phyloP scores from a whole-genome alignment of 1,140 invertebrate species.

The Drosophila serrata region DNA sequence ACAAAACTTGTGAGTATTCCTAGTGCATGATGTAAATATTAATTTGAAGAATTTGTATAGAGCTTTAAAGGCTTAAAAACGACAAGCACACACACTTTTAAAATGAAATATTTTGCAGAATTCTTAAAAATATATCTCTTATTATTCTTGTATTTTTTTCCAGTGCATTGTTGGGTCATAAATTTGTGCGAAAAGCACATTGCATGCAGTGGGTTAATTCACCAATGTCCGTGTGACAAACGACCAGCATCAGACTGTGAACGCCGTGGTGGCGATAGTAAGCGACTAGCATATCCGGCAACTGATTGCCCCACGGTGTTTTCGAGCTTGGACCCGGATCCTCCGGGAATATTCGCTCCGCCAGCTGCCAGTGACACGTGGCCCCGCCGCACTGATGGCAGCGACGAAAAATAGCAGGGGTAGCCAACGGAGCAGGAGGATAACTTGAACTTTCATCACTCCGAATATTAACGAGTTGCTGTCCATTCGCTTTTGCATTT shows the following conservation, averaged over 20 bases:
- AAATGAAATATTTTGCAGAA: neutral
- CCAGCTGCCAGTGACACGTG: constrained; percentile 68
- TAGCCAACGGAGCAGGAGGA: constrained; percentile 12
- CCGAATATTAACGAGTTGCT: constrained; percentile 78
- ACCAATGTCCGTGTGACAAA: constrained; percentile 80
- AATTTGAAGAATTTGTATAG: neutral
- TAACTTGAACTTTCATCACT: constrained; percentile 40
- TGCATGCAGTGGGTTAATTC: constrained; percentile 54
- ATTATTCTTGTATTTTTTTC: neutral
- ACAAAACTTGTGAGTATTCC: neutral
- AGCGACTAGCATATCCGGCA: constrained; percentile 81
- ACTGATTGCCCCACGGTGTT: constrained; percentile 73
- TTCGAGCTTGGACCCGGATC: constrained; percentile 15
- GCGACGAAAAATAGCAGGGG: constrained; percentile 33
- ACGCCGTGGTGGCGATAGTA: constrained; percentile 81
- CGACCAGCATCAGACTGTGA: constrained; percentile 74
- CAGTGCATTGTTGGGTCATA: constrained; percentile 34
- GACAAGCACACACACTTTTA: neutral
- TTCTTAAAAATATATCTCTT: too few relatives aligned
- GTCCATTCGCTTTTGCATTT: constrained; percentile 43
- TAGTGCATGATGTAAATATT: neutral
- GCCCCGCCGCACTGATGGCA: constrained; percentile 49
- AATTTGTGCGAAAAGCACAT: constrained; percentile 43
- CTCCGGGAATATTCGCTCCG: constrained; percentile 35
- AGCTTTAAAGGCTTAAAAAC: neutral